Percentiles rank a stretch among this genome's conserved stretches.
Evolutionary conservation across 2,888 invertebrate genomes (phyloP).

Genomic region (Chloromyia formosa): DNA sequence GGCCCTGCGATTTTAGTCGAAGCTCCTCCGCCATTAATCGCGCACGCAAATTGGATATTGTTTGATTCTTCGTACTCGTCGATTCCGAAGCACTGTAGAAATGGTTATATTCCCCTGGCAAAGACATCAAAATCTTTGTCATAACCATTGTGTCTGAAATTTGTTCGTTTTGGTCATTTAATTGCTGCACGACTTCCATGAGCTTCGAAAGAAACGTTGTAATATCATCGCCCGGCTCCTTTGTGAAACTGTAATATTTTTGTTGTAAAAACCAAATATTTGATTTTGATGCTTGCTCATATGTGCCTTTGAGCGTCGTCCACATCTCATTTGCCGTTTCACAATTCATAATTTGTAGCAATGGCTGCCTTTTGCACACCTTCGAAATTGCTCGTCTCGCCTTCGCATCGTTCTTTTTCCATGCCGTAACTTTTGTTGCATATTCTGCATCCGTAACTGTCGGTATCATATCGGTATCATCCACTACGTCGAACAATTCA

Average conservation of each 20-base stretch:
- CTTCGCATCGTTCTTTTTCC: conserved; percentile 5
- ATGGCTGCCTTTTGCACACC: not conserved
- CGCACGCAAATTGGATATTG: not conserved
- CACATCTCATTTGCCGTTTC: not conserved
- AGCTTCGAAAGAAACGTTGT: not conserved
- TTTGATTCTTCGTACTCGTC: not conserved
- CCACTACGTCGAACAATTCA: conserved; percentile 9
- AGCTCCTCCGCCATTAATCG: not conserved
- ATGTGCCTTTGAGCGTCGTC: not conserved
- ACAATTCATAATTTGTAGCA: conserved; percentile 1
- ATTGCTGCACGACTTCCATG: conserved; percentile 1
- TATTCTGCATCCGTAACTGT: not conserved
- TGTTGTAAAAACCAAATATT: not conserved
- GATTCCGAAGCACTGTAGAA: not conserved
- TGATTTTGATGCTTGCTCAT: not conserved
- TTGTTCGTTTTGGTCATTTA: not conserved
- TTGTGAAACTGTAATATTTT: not conserved
- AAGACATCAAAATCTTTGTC: conserved; percentile 43
- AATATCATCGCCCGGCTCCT: conserved; percentile 8
- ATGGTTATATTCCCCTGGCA: not conserved
- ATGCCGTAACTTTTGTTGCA: not conserved
- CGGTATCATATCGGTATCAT: not conserved
- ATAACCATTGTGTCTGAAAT: conserved; percentile 27
- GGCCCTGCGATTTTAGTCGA: not conserved
- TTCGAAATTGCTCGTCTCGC: not conserved